Percentiles rank a stretch among this genome's conserved stretches.
Evolutionary conservation across 2,888 invertebrate genomes (phyloP).

Genomic region (Sesamia inferens): DNA sequence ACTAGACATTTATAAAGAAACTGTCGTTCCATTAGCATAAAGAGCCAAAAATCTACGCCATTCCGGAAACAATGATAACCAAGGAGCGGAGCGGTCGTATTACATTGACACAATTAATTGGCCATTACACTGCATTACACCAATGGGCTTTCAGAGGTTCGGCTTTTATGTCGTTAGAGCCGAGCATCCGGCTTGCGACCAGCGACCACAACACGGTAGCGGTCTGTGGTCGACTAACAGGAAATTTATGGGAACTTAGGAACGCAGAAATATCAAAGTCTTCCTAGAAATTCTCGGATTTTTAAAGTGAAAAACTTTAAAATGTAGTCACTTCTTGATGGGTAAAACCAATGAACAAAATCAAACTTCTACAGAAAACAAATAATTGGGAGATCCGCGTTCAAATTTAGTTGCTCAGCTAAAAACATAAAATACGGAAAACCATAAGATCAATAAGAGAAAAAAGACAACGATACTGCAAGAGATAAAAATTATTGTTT

Average conservation of each 20-base stretch:
- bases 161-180: constrained; percentile 47
- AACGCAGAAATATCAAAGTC: constrained; percentile 25
- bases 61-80: constrained; percentile 52
- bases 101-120: constrained; percentile 61
- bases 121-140: constrained; percentile 54
- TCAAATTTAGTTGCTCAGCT: not conserved
- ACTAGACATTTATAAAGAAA: not conserved
- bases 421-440: not conserved
- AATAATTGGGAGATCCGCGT: too few species aligned
- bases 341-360: constrained; percentile 9
- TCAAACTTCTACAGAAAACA: not conserved
- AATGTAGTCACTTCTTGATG: not conserved
- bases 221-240: constrained; percentile 59
- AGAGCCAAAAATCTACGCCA: constrained; percentile 31
- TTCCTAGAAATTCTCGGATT: constrained; percentile 27
- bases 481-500: constrained; percentile 8
- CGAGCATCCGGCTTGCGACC: constrained; percentile 54
- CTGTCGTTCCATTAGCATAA: constrained; percentile 40
- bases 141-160: constrained; percentile 50
- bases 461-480: not conserved
- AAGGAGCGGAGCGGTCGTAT: constrained; percentile 48
- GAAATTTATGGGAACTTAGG: constrained; percentile 55
- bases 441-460: not conserved
- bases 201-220: constrained; percentile 55
- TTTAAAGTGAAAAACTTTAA: constrained; percentile 11